Evolutionary conservation across 2,113 vertebrate species (phyloP).

Genomic region (Gnathonemus echidnorhynchus): DNA sequence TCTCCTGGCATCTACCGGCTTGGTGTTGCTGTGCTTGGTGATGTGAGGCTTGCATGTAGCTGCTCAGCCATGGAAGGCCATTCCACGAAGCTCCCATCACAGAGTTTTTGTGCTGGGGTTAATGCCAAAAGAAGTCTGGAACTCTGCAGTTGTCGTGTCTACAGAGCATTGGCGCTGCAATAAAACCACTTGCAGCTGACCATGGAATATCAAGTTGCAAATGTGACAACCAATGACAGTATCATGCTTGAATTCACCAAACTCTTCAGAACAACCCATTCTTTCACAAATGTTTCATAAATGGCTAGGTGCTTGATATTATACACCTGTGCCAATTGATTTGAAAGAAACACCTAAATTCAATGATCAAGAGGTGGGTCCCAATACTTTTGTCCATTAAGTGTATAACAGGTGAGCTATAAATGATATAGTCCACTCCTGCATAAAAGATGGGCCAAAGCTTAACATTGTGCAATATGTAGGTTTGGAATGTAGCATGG

Average conservation of each 20-base stretch:
- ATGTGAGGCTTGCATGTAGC: not conserved
- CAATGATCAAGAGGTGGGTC: not conserved
- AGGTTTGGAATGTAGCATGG: not conserved
- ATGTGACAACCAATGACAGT: not conserved
- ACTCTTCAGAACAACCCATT: not conserved
- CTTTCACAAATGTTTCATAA: not conserved
- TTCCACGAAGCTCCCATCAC: not conserved
- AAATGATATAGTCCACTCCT: not conserved
- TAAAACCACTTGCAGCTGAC: not conserved
- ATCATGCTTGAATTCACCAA: not conserved
- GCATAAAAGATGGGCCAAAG: too few relatives aligned
- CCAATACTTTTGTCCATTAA: not conserved
- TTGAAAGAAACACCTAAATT: not conserved
- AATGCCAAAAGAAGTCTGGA: not conserved
- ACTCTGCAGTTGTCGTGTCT: not conserved
- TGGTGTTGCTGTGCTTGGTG: not conserved
- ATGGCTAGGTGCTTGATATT: not conserved
- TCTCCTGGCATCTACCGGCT: not conserved
- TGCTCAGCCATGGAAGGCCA: not conserved
- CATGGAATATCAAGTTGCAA: not conserved
- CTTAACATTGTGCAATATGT: too few relatives aligned
- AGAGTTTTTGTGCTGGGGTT: not conserved
- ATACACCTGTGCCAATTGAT: not conserved
- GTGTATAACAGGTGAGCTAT: not conserved
- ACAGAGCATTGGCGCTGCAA: not conserved